Conservation (phyloP, 2,113 vertebrate species). For the Ctenomys sociabilis region DNA sequence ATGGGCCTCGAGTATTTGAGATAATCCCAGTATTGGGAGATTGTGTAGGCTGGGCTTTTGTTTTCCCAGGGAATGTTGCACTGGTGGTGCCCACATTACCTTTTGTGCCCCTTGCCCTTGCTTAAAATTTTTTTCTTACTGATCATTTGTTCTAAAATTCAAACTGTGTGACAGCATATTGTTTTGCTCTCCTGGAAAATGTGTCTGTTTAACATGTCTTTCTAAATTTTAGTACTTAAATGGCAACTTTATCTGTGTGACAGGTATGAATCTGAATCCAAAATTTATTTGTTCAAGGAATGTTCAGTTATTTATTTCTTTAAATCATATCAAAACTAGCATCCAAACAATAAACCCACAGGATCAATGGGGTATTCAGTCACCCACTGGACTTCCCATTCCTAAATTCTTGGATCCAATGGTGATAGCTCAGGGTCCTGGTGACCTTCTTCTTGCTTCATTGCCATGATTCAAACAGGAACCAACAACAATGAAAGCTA, state of each 20-base stretch:
- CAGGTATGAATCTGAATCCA: not conserved
- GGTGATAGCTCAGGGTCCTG: not conserved
- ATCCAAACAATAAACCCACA: not conserved
- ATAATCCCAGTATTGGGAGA: not conserved
- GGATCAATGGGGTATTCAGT: not conserved
- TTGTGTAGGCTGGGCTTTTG: not conserved
- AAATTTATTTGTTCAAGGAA: conserved; percentile 42
- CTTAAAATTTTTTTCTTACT: conserved; percentile 37
- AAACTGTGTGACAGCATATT: not conserved
- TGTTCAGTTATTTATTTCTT: not conserved
- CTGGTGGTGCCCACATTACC: not conserved
- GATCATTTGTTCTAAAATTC: conserved; percentile 27
- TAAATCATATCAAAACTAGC: conserved; percentile 45
- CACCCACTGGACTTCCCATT: not conserved
- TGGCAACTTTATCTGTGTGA: not conserved
- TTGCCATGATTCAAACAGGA: not conserved
- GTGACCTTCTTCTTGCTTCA: not conserved
- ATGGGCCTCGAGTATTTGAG: conserved; percentile 21
- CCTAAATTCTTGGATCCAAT: conserved; percentile 3
- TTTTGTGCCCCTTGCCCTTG: not conserved
- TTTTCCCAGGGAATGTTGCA: not conserved
- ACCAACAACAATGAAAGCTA: not conserved
- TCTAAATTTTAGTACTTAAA: conserved; percentile 32
- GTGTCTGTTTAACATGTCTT: not conserved
- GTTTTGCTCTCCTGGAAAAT: not conserved